These are phyloP conservation scores for Sinocyclocheilus anophthalmus DNA, from an alignment of 2,113 vertebrate species.

Conservation along the genomic window DNA sequence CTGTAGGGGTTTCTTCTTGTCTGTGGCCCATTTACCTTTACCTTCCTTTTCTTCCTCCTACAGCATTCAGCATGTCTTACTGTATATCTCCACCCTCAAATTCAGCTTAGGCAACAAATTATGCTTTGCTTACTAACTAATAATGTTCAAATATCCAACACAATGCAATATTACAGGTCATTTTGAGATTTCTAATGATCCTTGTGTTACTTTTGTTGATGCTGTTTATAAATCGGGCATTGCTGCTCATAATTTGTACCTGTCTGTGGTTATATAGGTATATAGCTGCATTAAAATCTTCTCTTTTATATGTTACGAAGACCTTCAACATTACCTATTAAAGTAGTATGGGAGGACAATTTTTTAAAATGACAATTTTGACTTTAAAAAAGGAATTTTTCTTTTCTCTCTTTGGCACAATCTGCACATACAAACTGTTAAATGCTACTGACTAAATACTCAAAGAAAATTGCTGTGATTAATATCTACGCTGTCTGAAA, in stretches of 20 bases:
- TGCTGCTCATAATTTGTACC: background rate
- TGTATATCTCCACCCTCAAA: background rate
- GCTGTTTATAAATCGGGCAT: background rate
- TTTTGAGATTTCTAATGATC: background rate
- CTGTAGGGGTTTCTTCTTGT: background rate
- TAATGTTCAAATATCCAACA: background rate
- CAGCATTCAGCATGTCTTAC: background rate
- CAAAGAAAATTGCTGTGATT: background rate
- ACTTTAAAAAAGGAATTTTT: background rate
- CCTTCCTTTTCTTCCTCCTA: background rate
- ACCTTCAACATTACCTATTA: background rate
- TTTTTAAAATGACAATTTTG: background rate
- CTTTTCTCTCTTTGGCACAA: background rate
- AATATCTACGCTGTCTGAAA: background rate
- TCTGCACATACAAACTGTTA: background rate
- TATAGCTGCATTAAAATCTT: background rate
- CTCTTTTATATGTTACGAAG: background rate
- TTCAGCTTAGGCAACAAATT: background rate
- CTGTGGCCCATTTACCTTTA: background rate
- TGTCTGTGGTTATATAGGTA: background rate
- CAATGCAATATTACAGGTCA: background rate
- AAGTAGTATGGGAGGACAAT: background rate
- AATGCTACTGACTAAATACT: background rate
- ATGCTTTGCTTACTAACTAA: constrained; percentile 9
- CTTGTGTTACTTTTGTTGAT: background rate